These are phyloP conservation scores for Pristiophorus japonicus DNA, from an alignment of 2,113 vertebrate species.

Conservation along the genomic window DNA sequence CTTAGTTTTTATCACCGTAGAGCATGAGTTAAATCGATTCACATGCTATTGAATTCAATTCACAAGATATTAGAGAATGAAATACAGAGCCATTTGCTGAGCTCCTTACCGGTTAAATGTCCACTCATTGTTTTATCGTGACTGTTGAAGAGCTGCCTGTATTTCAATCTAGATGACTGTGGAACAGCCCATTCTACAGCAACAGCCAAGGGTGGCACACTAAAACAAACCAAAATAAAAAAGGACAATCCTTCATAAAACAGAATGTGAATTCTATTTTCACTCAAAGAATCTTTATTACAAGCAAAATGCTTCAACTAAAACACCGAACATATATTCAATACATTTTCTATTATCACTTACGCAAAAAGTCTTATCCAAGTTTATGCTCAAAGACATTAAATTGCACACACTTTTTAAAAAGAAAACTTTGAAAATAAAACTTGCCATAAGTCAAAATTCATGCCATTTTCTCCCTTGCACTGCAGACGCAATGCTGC, in stretches of 20 bases:
- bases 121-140: constrained; percentile 99
- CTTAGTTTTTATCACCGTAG: background rate
- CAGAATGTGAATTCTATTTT: background rate
- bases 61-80: background rate
- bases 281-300: background rate
- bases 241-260: background rate
- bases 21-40: background rate
- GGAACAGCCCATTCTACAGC: constrained; percentile 84
- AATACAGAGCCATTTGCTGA: background rate
- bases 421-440: background rate
- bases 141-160: constrained; percentile 94
- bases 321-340: background rate
- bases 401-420: background rate
- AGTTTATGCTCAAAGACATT: background rate
- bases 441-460: background rate
- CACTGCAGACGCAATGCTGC: background rate
- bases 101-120: constrained; percentile 79
- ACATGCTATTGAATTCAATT: constrained; percentile 40
- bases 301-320: background rate
- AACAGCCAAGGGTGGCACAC: constrained; percentile 55
- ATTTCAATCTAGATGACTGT: constrained; percentile 90
- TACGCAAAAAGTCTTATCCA: background rate
- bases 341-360: background rate
- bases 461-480: background rate
- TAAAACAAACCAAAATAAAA: constrained; percentile 43